These are phyloP conservation scores for Apeira syringaria DNA, from an alignment of 2,888 invertebrate species.

Conservation along the genomic window DNA sequence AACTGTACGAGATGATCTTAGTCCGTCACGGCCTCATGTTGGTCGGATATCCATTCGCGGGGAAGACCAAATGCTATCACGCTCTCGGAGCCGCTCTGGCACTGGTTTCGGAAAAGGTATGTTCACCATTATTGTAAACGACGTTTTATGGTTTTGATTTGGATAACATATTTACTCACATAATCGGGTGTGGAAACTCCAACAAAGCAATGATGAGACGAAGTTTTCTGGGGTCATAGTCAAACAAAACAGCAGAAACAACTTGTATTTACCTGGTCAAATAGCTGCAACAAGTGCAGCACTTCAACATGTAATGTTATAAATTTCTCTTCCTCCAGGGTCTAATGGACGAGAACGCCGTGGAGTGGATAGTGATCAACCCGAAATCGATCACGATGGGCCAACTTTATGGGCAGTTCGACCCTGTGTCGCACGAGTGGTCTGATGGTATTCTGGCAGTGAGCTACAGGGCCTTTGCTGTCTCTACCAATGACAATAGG, in stretches of 20 bases:
- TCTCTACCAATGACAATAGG: constrained; percentile 88
- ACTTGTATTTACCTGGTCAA: too few relatives aligned
- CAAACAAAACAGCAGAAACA: too few relatives aligned
- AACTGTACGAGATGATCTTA: constrained; percentile 97
- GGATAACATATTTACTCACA: too few relatives aligned
- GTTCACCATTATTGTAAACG: too few relatives aligned
- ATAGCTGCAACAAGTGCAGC: too few relatives aligned
- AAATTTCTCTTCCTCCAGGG: too few relatives aligned
- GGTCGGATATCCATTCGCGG: constrained; percentile 96
- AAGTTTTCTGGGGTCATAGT: too few relatives aligned
- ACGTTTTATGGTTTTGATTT: too few relatives aligned
- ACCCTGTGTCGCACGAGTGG: constrained; percentile 97
- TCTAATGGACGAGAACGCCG: constrained; percentile 89
- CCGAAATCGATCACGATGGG: constrained; percentile 98
- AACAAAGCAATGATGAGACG: too few relatives aligned
- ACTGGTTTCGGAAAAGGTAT: constrained; percentile 88
- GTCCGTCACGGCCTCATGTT: constrained; percentile 97
- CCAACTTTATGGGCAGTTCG: constrained; percentile 97
- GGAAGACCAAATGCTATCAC: constrained; percentile 94
- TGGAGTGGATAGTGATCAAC: constrained; percentile 92
- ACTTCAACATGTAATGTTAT: too few relatives aligned
- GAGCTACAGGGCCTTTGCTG: constrained; percentile 91
- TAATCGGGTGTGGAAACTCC: too few relatives aligned
- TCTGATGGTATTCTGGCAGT: constrained; percentile 94
- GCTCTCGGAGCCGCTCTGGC: constrained; percentile 92